Conservation (phyloP, 2,797 vertebrate species). For the Kryptolebias ocellatus region DNA sequence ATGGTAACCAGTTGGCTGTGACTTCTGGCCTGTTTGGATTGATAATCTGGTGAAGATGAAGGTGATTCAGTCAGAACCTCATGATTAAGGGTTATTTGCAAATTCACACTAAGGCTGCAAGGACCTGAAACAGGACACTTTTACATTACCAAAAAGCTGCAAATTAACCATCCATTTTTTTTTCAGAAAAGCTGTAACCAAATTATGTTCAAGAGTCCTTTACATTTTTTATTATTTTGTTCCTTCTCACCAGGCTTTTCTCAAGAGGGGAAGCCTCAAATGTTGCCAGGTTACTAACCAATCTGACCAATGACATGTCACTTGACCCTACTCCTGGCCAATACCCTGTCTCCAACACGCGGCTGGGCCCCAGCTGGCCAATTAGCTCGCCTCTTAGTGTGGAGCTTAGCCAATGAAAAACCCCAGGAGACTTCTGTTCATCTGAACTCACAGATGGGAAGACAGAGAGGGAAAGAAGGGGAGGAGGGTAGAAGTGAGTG, state of each 20-base stretch:
- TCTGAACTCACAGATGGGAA: slow-evolving; percentile 80
- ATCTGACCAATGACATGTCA: slow-evolving; percentile 79
- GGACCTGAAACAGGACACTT: slow-evolving; percentile 28
- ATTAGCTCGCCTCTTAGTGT: slow-evolving; percentile 79
- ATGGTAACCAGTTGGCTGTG: slow-evolving; percentile 31
- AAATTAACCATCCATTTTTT: slow-evolving; percentile 47
- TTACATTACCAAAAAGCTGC: slow-evolving; percentile 36
- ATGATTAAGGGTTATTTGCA: slow-evolving; percentile 47
- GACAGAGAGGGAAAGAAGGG: slow-evolving; percentile 56
- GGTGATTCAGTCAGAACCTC: slow-evolving; percentile 29
- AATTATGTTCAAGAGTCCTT: slow-evolving; percentile 41
- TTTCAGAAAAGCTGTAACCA: slow-evolving; percentile 39
- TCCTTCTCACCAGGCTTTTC: slow-evolving; percentile 36
- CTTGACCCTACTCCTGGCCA: slow-evolving; percentile 74
- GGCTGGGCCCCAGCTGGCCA: slow-evolving; percentile 82
- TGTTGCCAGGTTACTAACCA: slow-evolving; percentile 64
- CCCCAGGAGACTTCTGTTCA: slow-evolving; percentile 75
- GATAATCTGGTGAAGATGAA: slow-evolving; percentile 32
- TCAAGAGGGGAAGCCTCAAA: slow-evolving; percentile 58
- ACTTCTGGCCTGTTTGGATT: slow-evolving; percentile 31
- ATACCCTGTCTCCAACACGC: slow-evolving; percentile 74
- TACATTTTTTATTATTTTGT: slow-evolving; percentile 7
- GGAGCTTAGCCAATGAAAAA: slow-evolving; percentile 77
- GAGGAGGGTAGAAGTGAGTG: slow-evolving; percentile 19
- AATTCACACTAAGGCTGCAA: slow-evolving; percentile 37